Evolutionary conservation across 1,140 invertebrate species (phyloP), one percentile per base, ranked within the genome.

Genomic region (Aricia agestis): DNA sequence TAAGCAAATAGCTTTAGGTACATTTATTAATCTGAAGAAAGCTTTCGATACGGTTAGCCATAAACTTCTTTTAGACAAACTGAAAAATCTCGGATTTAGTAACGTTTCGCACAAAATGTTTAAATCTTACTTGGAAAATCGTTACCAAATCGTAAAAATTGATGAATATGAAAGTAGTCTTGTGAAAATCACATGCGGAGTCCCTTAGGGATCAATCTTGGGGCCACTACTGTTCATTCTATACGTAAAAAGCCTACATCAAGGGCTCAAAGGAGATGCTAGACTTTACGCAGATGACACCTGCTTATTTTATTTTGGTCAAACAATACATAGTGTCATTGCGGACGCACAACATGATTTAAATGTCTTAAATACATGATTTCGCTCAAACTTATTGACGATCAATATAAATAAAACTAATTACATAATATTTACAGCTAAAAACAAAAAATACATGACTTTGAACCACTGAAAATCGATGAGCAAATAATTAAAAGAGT

Each of bases 251-350:
- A 69, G 66, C 31, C 71, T 78, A 10, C 19, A 67, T 67, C 31
- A 74, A 18, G 73, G 70, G 17, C 66, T 79, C n/a, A 75, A 67
- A 70, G 74, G 74, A 10, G 45, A 80, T 41, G 42, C 78, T n/a
- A 72, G 74, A 17, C 73, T 79, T 11, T 80, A 80, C 36, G 78
- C 78, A 17, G 78, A 82, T 59, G 76, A 80, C 59, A 82, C 78
- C 18, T 74, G 74, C 52, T 36, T 78, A 15, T 77, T 78, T 61
- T 80, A 77, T 25, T 76, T 58, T 69, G 75, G 71, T 10, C 32
- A 68, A 5, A 69, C 70, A 57, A 71, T 77, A 41, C n/a, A 80
- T 7, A 45, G 17, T 13, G 10, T 68, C 10, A 67, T 78, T 59
- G 70, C 74, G 13, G 41, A 76, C 18, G 76, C 73, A 58, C 77